Base-by-base conservation (phyloP, 2,888 invertebrate genomes). In the Cataglyphis albicans region DNA sequence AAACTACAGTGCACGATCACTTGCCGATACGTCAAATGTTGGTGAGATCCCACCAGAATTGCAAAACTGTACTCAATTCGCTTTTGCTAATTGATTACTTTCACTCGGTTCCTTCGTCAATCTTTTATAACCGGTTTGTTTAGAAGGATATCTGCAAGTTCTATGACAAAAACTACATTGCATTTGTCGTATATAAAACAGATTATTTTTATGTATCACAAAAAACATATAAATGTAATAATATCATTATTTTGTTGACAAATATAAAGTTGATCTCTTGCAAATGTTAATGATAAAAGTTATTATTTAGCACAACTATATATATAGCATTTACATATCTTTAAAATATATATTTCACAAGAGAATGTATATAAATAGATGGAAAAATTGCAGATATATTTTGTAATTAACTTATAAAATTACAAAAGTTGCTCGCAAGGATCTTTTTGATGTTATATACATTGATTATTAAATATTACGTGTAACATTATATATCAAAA, bases 81-180 rank as follows among this genome's bases (percentile, higher is more conserved):
- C 90, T 87, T 92, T 91, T 90, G 88, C 89, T 91, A 92, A 93
- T 92, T 91, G 87, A 80, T 91, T 87, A 93, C 93, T 93, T 93
- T 93, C 93, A 93, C 94, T 91, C 89, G 73, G 83, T 81, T 80
- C 82, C 84, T 89, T 82, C 82, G 64, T 86, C 75, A 61, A 85
- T 70, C 73, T 38, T 6, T 72, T 84, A 67, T 21, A 67, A 65
- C 76, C 81, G 61, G 65, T 70, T 76, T 38, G 38, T 52, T 52
- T 80, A 80, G 32, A 21, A 57, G 18, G 21, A 78, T 32, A 73
- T 38, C 44, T 78, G 73, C 44, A 9, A 80, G 41, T 57, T 59
- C 35, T 25, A 78, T 44, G 38, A 25, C 18, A 75, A 32, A 59
- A 72, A 76, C 32, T 52, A 52, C 38, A 41, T 29, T 73, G 3